A percentile compares a stretch with the other conserved stretches of the same genome.
Conservation (phyloP, 2,888 invertebrate genomes). For the Epistrophe eligans region DNA sequence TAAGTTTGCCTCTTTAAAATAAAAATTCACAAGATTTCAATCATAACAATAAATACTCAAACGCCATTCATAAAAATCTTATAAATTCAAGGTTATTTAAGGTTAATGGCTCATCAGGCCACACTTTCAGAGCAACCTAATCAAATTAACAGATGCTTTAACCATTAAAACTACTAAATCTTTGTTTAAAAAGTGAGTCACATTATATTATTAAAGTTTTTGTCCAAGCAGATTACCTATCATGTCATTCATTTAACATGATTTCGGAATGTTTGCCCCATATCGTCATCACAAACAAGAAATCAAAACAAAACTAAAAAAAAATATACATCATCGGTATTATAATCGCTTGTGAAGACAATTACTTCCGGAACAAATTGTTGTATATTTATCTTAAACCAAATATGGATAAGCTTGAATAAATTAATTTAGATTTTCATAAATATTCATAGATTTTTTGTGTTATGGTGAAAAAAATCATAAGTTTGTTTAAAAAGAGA, state of each 20-base stretch:
- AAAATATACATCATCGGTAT: constrained; percentile 25
- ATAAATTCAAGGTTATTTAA: not conserved
- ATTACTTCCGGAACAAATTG: constrained; percentile 69
- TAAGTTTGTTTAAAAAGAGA: not conserved
- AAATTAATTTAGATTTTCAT: constrained; percentile 59
- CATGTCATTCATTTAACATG: not conserved
- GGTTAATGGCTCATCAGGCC: not conserved
- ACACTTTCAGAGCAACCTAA: not conserved
- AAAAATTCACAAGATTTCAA: not conserved
- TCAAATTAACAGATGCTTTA: not conserved
- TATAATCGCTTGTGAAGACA: constrained; percentile 29
- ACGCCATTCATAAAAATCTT: not conserved
- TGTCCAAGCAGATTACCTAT: not conserved
- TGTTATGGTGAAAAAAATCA: not conserved
- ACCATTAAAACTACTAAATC: not conserved
- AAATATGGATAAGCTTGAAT: constrained; percentile 47
- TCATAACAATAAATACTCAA: no score
- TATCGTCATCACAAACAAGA: not conserved
- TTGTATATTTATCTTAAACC: constrained; percentile 37
- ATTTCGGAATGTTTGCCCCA: not conserved
- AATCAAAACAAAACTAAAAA: no score
- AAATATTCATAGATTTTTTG: constrained; percentile 55
- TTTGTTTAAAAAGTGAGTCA: not conserved
- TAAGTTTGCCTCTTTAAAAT: not conserved
- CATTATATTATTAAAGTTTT: not conserved